phyloP scores from a whole-genome alignment of 2,797 vertebrate genomes.

The Pogoniulus pusillus region DNA sequence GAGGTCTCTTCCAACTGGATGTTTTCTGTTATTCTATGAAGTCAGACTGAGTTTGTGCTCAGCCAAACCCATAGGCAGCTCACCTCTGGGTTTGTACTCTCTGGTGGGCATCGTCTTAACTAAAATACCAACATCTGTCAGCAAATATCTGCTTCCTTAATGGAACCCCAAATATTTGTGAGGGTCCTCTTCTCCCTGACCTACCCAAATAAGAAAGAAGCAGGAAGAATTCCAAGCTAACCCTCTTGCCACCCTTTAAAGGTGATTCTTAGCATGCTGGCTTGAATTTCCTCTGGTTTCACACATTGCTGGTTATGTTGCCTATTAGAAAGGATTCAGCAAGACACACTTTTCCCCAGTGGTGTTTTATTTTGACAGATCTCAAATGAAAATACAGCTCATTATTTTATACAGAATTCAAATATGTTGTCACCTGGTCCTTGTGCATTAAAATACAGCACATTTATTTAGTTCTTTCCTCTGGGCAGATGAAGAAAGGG shows the following conservation, averaged over 20 bases:
- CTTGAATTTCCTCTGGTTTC: slow-evolving; percentile 64
- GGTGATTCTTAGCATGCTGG: background rate
- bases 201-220: background rate
- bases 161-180: background rate
- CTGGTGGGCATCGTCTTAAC: background rate
- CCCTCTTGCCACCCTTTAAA: too few relatives aligned
- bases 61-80: background rate
- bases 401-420: slow-evolving; percentile 66
- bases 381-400: slow-evolving; percentile 69
- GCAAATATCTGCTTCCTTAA: background rate
- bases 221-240: background rate
- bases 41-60: background rate
- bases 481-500: background rate
- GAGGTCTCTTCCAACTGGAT: too few relatives aligned
- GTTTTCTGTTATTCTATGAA: too few relatives aligned
- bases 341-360: slow-evolving; percentile 58
- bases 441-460: slow-evolving; percentile 35
- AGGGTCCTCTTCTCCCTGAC: background rate
- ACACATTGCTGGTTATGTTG: slow-evolving; percentile 70
- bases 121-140: background rate
- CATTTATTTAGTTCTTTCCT: background rate
- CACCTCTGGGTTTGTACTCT: background rate
- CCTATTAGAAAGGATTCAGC: slow-evolving; percentile 65
- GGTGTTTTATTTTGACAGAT: slow-evolving; percentile 73
- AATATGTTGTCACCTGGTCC: slow-evolving; percentile 62